Base-by-base conservation (phyloP, 2,113 vertebrate species). In the Neodon shergylaensis region DNA sequence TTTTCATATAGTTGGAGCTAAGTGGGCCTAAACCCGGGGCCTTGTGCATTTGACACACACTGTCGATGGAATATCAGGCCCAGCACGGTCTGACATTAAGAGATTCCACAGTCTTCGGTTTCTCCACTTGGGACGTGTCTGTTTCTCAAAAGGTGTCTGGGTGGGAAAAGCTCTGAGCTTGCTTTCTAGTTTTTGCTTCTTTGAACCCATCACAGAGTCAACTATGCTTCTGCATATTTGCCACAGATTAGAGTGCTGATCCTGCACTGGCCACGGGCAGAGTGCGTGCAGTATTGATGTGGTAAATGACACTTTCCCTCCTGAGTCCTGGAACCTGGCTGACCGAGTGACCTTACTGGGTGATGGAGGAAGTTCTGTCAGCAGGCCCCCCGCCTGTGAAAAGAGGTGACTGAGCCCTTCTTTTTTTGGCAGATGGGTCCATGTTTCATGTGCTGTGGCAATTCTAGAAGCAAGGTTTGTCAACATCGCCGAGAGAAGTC, bases 381-480 rank as follows among this genome's bases (percentile, higher is more conserved):
- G 6, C 1, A 65, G 72, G 58, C 10, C n/a, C 39, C 81, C 36
- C 54, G 42, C 54, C 7, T 1, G 39, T 72, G 26, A 24, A 70
- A 16, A 66, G 52, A 72, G 36, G 26, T 44, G 14, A n/a, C 85
- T 83, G 77, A 90, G 39, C 28, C 33, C 94, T 61, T 94, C 93
- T 90, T 94, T 4, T 97, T 96, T 73, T 94, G 89, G 39, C 88
- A 99, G 99, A 97, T 99, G 99, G 99, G 99, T 99, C 93, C 99
- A 99, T 19, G 99, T 99, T 16, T 98, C 99, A 84, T 99, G 99
- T 98, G 99, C 99, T 44, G 99, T 99, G 94, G 99, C 99, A 26
- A 99, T 99, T 91, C 98, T 99, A 97, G 99, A 99, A 97, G 99
- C 99, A 72, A 99, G 99, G 90, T 99, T 99, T 97, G 99, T 99